A percentile compares a stretch with the other conserved stretches of the same genome.
Conservation (phyloP, 1,140 invertebrate species). For the Papilio polytes region DNA sequence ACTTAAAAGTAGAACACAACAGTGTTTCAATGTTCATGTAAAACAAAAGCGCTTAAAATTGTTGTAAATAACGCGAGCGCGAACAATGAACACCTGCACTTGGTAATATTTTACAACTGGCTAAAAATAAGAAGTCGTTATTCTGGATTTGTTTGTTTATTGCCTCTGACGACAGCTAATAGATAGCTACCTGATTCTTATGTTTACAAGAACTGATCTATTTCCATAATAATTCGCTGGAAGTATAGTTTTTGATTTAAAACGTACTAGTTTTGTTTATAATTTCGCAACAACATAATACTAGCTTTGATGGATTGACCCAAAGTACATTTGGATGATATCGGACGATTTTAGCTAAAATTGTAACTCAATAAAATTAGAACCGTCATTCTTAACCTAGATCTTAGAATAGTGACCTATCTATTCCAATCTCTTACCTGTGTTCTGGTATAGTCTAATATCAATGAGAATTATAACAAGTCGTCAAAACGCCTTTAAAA, state of each 20-base stretch:
- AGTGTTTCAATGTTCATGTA: conserved; percentile 9
- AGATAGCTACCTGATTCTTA: conserved; percentile 34
- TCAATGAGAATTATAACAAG: too few species aligned
- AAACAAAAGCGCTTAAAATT: conserved; percentile 29
- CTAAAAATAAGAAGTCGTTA: conserved; percentile 37
- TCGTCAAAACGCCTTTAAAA: too few species aligned
- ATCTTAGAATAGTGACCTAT: neutral
- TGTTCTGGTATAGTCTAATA: too few species aligned
- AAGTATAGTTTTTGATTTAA: neutral
- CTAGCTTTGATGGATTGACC: neutral
- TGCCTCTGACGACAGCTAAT: neutral
- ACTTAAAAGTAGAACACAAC: conserved; percentile 24
- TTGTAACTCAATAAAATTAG: conserved; percentile 2
- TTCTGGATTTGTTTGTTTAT: conserved; percentile 30
- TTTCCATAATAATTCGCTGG: neutral
- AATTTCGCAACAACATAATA: neutral
- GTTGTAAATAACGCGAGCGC: conserved; percentile 31
- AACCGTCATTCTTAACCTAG: neutral
- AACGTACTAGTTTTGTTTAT: neutral
- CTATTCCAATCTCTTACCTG: too few species aligned
- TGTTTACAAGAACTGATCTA: conserved; percentile 18
- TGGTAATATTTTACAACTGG: conserved; percentile 32
- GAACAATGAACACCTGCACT: conserved; percentile 38
- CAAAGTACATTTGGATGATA: neutral
- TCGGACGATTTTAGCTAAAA: neutral